These are phyloP conservation scores for Madoqua kirkii DNA, from an alignment of 2,113 vertebrate genomes.

Conservation along the genomic window DNA sequence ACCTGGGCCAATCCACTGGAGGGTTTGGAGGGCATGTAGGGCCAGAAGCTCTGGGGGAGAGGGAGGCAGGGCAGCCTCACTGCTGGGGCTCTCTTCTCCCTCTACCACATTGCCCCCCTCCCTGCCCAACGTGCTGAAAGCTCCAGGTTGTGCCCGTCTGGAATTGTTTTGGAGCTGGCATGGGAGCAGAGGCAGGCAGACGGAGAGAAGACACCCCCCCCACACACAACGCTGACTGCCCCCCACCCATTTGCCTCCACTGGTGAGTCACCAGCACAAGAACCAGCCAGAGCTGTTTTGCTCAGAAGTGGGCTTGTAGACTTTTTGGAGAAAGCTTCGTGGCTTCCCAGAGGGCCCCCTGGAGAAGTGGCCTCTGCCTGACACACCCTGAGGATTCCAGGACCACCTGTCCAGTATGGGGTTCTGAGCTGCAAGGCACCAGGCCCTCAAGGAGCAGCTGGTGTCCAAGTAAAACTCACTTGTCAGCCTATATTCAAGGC, in stretches of 20 bases:
- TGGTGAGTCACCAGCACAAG: background rate
- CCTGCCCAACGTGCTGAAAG: background rate
- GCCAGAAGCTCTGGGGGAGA: background rate
- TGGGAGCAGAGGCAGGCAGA: background rate
- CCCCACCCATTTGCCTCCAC: background rate
- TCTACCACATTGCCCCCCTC: background rate
- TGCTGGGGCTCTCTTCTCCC: background rate
- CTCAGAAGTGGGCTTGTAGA: background rate
- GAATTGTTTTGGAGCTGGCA: background rate
- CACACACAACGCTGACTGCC: background rate
- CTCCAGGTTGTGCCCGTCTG: background rate
- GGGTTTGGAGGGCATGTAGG: background rate
- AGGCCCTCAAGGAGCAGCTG: background rate
- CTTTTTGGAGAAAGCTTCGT: background rate
- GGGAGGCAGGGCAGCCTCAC: background rate
- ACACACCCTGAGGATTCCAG: background rate
- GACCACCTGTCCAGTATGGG: background rate
- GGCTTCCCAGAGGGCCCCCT: background rate
- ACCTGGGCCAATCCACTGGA: rapidly evolving
- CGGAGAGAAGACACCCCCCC: rapidly evolving
- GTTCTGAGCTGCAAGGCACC: background rate
- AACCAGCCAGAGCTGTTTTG: background rate
- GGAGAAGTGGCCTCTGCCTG: background rate
- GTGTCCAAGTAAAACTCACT: background rate
- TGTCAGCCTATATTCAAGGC: background rate